Percentiles rank a stretch among this genome's conserved stretches.
phyloP scores from a whole-genome alignment of 2,888 invertebrate genomes.

The Xylota sylvarum region DNA sequence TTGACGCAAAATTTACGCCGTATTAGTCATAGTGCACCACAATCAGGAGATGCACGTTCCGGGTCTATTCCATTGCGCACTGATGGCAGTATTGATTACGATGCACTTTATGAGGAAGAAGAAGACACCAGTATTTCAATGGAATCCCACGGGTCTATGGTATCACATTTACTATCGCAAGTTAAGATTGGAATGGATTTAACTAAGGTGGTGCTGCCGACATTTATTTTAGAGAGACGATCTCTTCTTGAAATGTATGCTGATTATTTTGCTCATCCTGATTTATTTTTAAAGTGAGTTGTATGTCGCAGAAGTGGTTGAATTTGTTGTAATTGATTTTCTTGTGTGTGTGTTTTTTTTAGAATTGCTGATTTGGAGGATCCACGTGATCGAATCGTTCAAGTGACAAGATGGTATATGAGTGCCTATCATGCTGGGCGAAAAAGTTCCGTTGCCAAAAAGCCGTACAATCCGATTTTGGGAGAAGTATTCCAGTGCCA shows the following conservation, averaged over 20 bases:
- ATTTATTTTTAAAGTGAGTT: slow-evolving; percentile 94
- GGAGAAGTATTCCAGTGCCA: slow-evolving; percentile 97
- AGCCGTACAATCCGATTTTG: slow-evolving; percentile 99
- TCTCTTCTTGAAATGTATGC: slow-evolving; percentile 99
- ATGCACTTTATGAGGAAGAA: slow-evolving; percentile 96
- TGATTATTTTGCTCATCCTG: slow-evolving; percentile 99
- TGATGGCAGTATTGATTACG: slow-evolving; percentile 92
- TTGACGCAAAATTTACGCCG: slow-evolving; percentile 63
- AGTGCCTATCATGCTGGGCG: slow-evolving; percentile 99
- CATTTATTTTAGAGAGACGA: slow-evolving; percentile 98
- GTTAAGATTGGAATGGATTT: slow-evolving; percentile 99
- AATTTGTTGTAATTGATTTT: background rate
- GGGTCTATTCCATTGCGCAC: slow-evolving; percentile 85
- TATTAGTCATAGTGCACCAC: slow-evolving; percentile 56
- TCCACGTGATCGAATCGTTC: slow-evolving; percentile 96
- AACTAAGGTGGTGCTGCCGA: slow-evolving; percentile 98
- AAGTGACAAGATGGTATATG: slow-evolving; percentile 98
- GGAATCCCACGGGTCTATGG: slow-evolving; percentile 98
- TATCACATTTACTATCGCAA: slow-evolving; percentile 98
- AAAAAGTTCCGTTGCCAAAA: slow-evolving; percentile 98
- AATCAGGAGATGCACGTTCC: slow-evolving; percentile 22
- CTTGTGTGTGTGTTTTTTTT: slow-evolving; percentile 79
- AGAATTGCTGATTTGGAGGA: slow-evolving; percentile 96
- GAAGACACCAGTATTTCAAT: slow-evolving; percentile 95
- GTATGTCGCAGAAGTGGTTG: background rate